Evolutionary conservation across 2,888 invertebrate species (phyloP).

Genomic region (Automeris io): DNA sequence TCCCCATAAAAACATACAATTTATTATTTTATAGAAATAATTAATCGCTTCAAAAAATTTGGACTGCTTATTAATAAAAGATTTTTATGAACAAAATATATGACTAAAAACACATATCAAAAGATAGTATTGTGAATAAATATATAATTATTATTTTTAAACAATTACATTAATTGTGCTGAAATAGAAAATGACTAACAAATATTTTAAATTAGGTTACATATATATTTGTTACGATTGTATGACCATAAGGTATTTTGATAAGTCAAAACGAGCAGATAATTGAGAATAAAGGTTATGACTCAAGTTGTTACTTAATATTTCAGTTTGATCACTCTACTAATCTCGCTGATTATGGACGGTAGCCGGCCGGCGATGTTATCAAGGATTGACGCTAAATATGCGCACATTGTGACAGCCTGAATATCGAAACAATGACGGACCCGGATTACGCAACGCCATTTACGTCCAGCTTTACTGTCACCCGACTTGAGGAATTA

Average conservation of each 20-base stretch:
- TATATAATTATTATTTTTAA: too few species aligned
- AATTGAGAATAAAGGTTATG: too few species aligned
- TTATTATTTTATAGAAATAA: too few species aligned
- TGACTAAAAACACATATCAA: too few species aligned
- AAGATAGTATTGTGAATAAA: too few species aligned
- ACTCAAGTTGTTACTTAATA: constrained; percentile 47
- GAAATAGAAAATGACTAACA: too few species aligned
- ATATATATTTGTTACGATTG: too few species aligned
- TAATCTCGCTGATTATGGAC: constrained; percentile 55
- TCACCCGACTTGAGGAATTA: constrained; percentile 37
- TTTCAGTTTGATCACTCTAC: constrained; percentile 44
- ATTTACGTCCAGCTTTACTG: constrained; percentile 54
- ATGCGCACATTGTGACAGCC: constrained; percentile 66
- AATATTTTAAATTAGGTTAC: too few species aligned
- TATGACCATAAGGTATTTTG: too few species aligned
- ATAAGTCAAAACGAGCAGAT: constrained; percentile 2
- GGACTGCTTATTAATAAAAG: not conserved
- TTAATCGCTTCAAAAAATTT: too few species aligned
- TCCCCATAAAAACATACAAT: too few species aligned
- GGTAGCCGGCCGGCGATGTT: constrained; percentile 53
- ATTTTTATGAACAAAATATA: not conserved
- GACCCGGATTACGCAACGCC: constrained; percentile 58
- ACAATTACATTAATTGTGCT: too few species aligned
- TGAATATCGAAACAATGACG: constrained; percentile 72
- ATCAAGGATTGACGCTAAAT: constrained; percentile 75